Evolutionary conservation across 2,113 vertebrate genomes (phyloP).

Genomic region (Hystrix brachyura): DNA sequence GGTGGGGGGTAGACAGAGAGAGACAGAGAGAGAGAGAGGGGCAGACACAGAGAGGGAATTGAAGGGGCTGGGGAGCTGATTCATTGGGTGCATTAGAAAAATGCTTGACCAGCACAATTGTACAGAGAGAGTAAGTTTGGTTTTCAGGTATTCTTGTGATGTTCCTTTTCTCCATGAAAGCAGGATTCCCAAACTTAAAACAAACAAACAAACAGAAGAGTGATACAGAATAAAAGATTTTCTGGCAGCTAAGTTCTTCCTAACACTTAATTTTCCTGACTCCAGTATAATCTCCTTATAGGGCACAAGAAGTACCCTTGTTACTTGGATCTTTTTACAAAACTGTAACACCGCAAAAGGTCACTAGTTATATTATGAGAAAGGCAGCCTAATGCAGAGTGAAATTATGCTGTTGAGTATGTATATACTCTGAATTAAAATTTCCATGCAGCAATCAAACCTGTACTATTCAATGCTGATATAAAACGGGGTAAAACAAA

Average conservation of each 20-base stretch:
- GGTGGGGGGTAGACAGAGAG: too few species aligned
- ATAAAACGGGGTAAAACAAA: neutral
- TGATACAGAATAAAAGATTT: neutral
- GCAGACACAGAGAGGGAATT: neutral
- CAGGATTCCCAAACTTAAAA: constrained; percentile 41
- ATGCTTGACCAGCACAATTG: neutral
- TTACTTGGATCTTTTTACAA: constrained; percentile 25
- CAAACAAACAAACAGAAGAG: neutral
- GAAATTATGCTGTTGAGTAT: neutral
- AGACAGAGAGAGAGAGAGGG: neutral
- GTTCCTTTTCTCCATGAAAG: constrained; percentile 47
- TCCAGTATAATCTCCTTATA: neutral
- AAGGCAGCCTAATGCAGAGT: neutral
- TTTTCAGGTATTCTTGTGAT: constrained; percentile 32
- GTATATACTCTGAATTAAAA: neutral
- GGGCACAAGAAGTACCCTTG: neutral
- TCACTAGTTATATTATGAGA: neutral
- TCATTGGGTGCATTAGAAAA: constrained; percentile 53
- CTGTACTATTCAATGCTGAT: neutral
- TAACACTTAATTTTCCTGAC: neutral
- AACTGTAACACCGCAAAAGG: neutral
- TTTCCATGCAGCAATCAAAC: neutral
- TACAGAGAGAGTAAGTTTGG: neutral
- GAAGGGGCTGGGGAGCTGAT: constrained; percentile 53
- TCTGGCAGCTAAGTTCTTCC: constrained; percentile 4